Base-by-base conservation (phyloP, 53 echinoderm and acorn worm species). In the Patiria pectinifera region DNA sequence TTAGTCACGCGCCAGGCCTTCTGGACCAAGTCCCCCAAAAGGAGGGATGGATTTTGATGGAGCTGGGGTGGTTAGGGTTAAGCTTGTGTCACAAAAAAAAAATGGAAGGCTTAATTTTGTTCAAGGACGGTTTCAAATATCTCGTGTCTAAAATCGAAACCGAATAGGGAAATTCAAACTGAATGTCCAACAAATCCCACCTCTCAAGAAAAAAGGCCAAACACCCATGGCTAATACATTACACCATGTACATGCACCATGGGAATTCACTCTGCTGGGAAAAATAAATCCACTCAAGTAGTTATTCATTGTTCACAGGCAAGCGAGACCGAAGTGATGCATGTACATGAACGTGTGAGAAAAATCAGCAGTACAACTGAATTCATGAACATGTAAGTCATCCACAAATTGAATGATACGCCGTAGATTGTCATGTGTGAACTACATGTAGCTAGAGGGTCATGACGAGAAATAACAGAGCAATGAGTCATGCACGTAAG, bases 401-500 rank as follows among this genome's bases (percentile, higher is more conserved):
- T 5, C 8, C 53, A 53, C 6, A 53, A 8, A 53, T 53, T 53
- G 8, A 53, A 53, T 53, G 8, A 53, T 53, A 53, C 53, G 2
- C 66, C 3, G 66, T 4, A 6, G 19, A 66, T 15, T 66, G 15
- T 2, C 66, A 66, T 66, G 19, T 66, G 66, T 66, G 66, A 66
- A 66, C 66, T 18, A 66, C 35, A 35, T 35, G 35, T 35, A 35
- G 35, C 35, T 35, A 11, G 2, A 2, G 66, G 5, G 48, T 85
- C 71, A 74, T 48, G 23, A 72, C 72, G 86, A 58, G 72, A 58
- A n/a, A 86, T 86, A 62, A 2, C 74, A 53, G 11, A 23, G 75
- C 14, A 14, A 15, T 86, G 86, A 86, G 86, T 86, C 86, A 86
- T 86, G 25, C 15, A 11, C 19, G 45, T 5, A 79, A 45, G 80